Percentiles rank a stretch among this genome's conserved stretches.
Evolutionary conservation across 2,113 vertebrate genomes (phyloP).

Genomic region (Tenrec ecaudatus): DNA sequence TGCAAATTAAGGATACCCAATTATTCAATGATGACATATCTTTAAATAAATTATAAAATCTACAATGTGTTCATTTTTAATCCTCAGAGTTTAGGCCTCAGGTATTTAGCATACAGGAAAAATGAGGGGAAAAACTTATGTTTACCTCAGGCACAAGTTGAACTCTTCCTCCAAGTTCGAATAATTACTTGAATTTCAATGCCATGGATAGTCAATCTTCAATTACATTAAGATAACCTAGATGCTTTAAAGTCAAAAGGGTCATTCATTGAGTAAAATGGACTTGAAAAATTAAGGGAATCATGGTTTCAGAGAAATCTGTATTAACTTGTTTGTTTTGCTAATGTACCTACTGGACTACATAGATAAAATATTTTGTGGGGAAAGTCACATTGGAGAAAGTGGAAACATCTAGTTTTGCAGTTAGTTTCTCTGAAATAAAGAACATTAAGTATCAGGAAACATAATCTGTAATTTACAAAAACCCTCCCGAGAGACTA

Average conservation of each 20-base stretch:
- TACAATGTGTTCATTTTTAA: slow-evolving; percentile 56
- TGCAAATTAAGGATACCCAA: slow-evolving; percentile 73
- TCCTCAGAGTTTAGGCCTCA: not conserved
- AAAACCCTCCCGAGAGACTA: too few species aligned
- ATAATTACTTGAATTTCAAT: slow-evolving; percentile 61
- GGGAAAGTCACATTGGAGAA: too few species aligned
- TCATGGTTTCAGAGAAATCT: too few species aligned
- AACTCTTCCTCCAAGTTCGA: not conserved
- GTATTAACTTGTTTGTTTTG: too few species aligned
- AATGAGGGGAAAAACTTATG: slow-evolving; percentile 3
- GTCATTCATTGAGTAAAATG: slow-evolving; percentile 23
- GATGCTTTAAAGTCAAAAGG: slow-evolving; percentile 63
- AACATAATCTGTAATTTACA: slow-evolving; percentile 3
- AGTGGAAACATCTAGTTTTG: not conserved
- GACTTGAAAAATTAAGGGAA: too few species aligned
- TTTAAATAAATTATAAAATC: slow-evolving; percentile 63
- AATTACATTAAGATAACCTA: slow-evolving; percentile 60
- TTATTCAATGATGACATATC: slow-evolving; percentile 62
- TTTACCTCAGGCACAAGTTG: slow-evolving; percentile 36
- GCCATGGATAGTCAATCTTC: slow-evolving; percentile 29
- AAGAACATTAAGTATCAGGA: not conserved
- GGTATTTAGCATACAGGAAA: slow-evolving; percentile 17
- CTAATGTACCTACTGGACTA: too few species aligned
- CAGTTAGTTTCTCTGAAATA: slow-evolving; percentile 17
- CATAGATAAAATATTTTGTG: too few species aligned